These are phyloP conservation scores for Drosophila sp. DNA, from an alignment of 1,140 invertebrate genomes.

Conservation along the genomic window DNA sequence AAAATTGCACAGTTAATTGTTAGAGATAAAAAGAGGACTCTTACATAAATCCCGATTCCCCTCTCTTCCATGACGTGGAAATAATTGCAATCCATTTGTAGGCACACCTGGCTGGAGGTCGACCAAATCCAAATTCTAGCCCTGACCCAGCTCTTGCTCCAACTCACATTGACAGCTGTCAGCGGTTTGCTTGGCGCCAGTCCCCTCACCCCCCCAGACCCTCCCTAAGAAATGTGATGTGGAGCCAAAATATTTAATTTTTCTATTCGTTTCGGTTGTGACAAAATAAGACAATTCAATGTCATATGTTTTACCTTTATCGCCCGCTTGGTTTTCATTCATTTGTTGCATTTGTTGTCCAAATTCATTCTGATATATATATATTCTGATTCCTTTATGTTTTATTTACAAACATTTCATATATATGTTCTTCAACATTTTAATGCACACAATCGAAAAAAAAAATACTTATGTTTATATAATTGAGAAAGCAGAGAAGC, in stretches of 20 bases:
- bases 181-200: slow-evolving; percentile 45
- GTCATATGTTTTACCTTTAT: slow-evolving; percentile 59
- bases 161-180: slow-evolving; percentile 60
- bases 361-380: slow-evolving; percentile 54
- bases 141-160: slow-evolving; percentile 37
- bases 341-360: slow-evolving; percentile 65
- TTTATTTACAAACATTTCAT: slow-evolving; percentile 58
- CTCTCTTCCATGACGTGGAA: neutral
- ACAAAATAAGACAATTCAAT: slow-evolving; percentile 69
- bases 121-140: neutral
- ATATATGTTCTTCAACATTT: slow-evolving; percentile 50
- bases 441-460: slow-evolving; percentile 68
- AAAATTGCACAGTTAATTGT: too few relatives aligned
- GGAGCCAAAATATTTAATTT: slow-evolving; percentile 17
- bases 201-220: neutral
- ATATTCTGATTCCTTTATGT: slow-evolving; percentile 44
- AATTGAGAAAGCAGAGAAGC: slow-evolving; percentile 76
- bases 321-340: slow-evolving; percentile 73
- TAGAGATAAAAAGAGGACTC: too few relatives aligned
- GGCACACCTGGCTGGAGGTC: neutral
- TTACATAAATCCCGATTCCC: too few relatives aligned
- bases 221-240: slow-evolving; percentile 6
- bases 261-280: slow-evolving; percentile 40
- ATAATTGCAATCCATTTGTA: neutral
- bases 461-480: slow-evolving; percentile 70